Evolutionary conservation across 2,113 vertebrate genomes (phyloP).

Genomic region (Vulpes ferrilata): DNA sequence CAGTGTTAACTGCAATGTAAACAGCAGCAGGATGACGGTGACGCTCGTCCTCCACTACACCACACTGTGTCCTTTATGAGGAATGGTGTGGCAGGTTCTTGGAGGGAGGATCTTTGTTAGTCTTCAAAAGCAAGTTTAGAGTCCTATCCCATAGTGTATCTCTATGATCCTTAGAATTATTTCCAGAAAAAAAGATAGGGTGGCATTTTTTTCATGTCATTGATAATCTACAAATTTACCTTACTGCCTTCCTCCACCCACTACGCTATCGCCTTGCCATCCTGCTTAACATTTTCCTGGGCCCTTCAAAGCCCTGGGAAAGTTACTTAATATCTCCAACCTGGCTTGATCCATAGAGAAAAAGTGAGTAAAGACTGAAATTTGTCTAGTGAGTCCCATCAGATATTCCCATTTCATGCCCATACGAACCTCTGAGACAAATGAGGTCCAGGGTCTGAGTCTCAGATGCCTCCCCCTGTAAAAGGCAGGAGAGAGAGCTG

Average conservation of each 20-base stretch:
- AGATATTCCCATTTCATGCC: slow-evolving; percentile 3
- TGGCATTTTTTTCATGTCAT: background rate
- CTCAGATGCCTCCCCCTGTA: background rate
- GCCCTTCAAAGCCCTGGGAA: background rate
- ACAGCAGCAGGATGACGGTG: background rate
- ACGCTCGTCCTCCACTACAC: background rate
- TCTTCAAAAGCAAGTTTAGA: background rate
- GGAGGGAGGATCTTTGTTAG: background rate
- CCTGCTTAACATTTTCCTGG: background rate
- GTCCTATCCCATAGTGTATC: background rate
- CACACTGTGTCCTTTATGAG: background rate
- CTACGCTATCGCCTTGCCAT: background rate
- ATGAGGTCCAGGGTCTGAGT: background rate
- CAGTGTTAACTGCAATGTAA: background rate
- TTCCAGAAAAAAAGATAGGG: slow-evolving; percentile 32
- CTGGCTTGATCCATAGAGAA: background rate
- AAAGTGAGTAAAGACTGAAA: background rate
- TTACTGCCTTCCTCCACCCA: background rate
- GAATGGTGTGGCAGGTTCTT: background rate
- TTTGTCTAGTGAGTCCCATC: background rate
- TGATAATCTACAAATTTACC: background rate
- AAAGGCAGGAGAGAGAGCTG: background rate
- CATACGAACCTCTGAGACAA: slow-evolving; percentile 17
- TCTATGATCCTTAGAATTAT: slow-evolving; percentile 6
- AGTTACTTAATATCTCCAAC: background rate